Percentiles rank a stretch among this genome's conserved stretches.
Evolutionary conservation across 1,140 invertebrate genomes (phyloP).

Genomic region (Pseudoatta argentina): DNA sequence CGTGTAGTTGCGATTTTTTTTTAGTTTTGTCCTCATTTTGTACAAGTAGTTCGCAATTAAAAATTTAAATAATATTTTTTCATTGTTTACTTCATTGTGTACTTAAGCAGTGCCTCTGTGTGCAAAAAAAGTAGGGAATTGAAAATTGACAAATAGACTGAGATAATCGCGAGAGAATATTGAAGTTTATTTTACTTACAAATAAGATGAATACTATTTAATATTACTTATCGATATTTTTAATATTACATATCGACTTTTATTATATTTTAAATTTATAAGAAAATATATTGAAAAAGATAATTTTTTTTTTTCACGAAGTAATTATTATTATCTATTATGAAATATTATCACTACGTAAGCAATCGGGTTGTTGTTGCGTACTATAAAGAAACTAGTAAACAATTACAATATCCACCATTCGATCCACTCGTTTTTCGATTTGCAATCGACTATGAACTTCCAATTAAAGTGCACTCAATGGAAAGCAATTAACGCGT

Average conservation of each 20-base stretch:
- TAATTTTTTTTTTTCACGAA: background rate
- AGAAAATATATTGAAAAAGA: background rate
- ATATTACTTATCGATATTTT: background rate
- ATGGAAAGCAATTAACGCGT: slow-evolving; percentile 57
- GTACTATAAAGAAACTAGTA: slow-evolving; percentile 19
- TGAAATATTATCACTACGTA: background rate
- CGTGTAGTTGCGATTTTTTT: too few species aligned
- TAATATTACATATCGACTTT: background rate
- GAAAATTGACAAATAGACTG: background rate
- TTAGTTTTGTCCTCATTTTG: too few species aligned
- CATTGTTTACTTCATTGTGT: too few species aligned
- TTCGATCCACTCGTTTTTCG: slow-evolving; percentile 34
- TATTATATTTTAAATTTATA: background rate
- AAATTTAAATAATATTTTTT: too few species aligned
- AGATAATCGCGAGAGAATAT: background rate
- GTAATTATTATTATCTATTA: background rate
- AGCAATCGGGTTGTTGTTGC: background rate
- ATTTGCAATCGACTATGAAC: slow-evolving; percentile 46
- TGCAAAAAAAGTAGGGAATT: too few species aligned
- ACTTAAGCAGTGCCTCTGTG: too few species aligned
- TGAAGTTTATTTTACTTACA: background rate
- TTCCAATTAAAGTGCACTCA: slow-evolving; percentile 59
- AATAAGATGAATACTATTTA: background rate
- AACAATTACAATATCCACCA: background rate
- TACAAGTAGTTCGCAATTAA: too few species aligned